Evolutionary conservation across 2,113 vertebrate genomes (phyloP).

Genomic region (Serinus canaria): DNA sequence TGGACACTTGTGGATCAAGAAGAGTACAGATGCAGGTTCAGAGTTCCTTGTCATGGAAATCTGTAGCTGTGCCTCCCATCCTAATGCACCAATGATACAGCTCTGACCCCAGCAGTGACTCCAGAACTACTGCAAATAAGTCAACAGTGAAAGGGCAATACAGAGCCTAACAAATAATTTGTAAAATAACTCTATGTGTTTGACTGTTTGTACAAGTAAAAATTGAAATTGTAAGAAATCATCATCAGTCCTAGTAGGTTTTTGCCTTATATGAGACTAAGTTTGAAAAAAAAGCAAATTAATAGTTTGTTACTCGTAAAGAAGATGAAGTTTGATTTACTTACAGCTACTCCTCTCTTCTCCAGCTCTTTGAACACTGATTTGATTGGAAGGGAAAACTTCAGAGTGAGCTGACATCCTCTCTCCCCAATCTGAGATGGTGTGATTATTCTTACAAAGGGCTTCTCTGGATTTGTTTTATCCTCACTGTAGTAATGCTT

Average conservation of each 20-base stretch:
- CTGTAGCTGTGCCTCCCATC: neutral
- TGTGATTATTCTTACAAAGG: constrained; percentile 83
- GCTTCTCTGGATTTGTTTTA: constrained; percentile 54
- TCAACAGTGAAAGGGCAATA: neutral
- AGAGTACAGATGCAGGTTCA: neutral
- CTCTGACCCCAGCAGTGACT: neutral
- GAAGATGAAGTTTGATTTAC: constrained; percentile 48
- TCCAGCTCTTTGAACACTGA: constrained; percentile 83
- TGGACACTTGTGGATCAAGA: neutral
- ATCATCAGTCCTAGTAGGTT: neutral
- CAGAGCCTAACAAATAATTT: neutral
- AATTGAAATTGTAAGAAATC: neutral
- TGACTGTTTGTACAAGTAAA: neutral
- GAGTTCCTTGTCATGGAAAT: neutral
- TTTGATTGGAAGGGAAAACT: constrained; percentile 81
- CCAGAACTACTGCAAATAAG: neutral
- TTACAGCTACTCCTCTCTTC: constrained; percentile 88
- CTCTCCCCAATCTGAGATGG: constrained; percentile 79
- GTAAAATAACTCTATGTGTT: neutral
- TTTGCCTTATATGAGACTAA: neutral
- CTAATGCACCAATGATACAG: neutral
- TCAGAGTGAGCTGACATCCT: constrained; percentile 90
- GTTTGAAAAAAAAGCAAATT: neutral
- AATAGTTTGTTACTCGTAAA: neutral
- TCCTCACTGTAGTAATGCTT: constrained; percentile 72